A percentile compares a stretch with the other conserved stretches of the same genome.
Evolutionary conservation across 1,140 invertebrate species (phyloP).

Genomic region (Pseudomyrmex dendroicus): DNA sequence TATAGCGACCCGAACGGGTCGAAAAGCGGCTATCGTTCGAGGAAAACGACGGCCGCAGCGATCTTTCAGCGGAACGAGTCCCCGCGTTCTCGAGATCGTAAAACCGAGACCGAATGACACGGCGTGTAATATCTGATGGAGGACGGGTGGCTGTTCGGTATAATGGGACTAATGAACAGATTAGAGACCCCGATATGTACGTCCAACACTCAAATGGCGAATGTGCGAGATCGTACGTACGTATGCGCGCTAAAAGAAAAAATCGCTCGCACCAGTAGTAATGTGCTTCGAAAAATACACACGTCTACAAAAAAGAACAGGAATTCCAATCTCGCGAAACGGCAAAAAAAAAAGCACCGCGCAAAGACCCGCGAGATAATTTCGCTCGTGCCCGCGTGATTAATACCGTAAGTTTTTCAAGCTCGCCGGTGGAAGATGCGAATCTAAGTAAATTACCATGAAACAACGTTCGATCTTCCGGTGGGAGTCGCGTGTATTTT

Average conservation of each 20-base stretch:
- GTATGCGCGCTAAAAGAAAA: neutral
- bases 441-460: conserved; percentile 51
- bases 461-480: conserved; percentile 38
- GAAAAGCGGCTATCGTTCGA: neutral
- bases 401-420: conserved; percentile 21
- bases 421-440: neutral
- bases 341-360: neutral
- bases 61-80: conserved; percentile 10
- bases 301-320: neutral
- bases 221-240: conserved; percentile 6
- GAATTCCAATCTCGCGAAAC: neutral
- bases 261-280: neutral
- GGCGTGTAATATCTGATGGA: conserved; percentile 72
- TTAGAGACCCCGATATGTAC: conserved; percentile 74
- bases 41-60: neutral
- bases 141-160: conserved; percentile 76
- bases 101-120: conserved; percentile 73
- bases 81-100: conserved; percentile 62
- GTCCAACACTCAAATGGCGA: conserved; percentile 24
- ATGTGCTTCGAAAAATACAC: neutral
- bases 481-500: neutral
- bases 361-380: neutral
- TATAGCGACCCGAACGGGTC: neutral
- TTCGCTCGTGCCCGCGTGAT: neutral
- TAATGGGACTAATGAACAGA: conserved; percentile 83